Evolutionary conservation across 2,888 invertebrate genomes (phyloP).

Genomic region (Thumatha senex): DNA sequence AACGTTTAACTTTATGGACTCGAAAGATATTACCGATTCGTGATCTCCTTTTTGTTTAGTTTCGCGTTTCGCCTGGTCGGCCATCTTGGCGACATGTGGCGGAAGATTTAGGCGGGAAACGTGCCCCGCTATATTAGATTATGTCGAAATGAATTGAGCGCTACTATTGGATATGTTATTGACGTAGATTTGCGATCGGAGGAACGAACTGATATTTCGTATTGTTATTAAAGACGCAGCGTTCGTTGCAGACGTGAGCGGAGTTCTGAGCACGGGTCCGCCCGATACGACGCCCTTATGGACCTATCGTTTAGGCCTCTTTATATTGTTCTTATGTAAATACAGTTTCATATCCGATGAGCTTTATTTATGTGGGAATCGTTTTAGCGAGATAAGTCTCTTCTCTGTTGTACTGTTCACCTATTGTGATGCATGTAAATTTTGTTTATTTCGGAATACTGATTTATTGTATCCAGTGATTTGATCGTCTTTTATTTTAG

Average conservation of each 20-base stretch:
- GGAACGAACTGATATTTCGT: slow-evolving; percentile 84
- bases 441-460: slow-evolving; percentile 65
- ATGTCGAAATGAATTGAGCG: slow-evolving; percentile 83
- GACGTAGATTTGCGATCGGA: slow-evolving; percentile 83
- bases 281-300: slow-evolving; percentile 74
- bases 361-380: slow-evolving; percentile 84
- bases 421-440: slow-evolving; percentile 73
- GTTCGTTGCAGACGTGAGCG: slow-evolving; percentile 70
- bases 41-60: slow-evolving; percentile 82
- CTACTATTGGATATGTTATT: slow-evolving; percentile 84
- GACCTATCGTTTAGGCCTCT: slow-evolving; percentile 82
- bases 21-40: slow-evolving; percentile 83
- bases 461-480: slow-evolving; percentile 60
- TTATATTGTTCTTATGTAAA: slow-evolving; percentile 84
- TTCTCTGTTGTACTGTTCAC: slow-evolving; percentile 70
- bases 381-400: slow-evolving; percentile 81
- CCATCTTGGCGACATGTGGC: slow-evolving; percentile 84
- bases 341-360: slow-evolving; percentile 82
- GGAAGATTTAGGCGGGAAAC: slow-evolving; percentile 82
- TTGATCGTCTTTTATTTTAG: slow-evolving; percentile 37
- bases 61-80: slow-evolving; percentile 76
- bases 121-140: slow-evolving; percentile 82
- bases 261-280: slow-evolving; percentile 56
- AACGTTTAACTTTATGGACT: slow-evolving; percentile 83
- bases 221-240: slow-evolving; percentile 80